Base-by-base conservation (phyloP, 2,888 invertebrate genomes). In the Cerceris rybyensis region DNA sequence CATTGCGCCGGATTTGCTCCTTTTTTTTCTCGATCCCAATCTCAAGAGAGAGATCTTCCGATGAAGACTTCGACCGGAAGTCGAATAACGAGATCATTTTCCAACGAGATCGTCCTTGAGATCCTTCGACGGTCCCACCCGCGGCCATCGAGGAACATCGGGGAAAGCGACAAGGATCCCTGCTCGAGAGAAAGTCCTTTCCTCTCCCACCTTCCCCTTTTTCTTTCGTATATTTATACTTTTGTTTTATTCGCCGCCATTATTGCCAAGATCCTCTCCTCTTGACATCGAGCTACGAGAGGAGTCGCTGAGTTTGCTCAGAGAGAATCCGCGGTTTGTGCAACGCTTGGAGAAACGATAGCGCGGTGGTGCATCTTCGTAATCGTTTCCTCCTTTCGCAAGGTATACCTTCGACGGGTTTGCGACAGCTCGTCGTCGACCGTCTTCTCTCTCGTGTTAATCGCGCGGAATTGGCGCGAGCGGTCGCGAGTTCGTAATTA, bases 331-430 rank as follows among this genome's bases (percentile, higher is more conserved):
- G 50, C 50, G 52, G 85, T 84, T 85, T 76, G 57, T 70, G 83
- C 83, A 70, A 78, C 54, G 17, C 16, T 39, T 70, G 46, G 67
- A 64, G 59, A 72, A 70, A 77, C 75, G 78, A 83, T 82, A 70
- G 49, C 41, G n/a, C 16, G 14, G 46, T 66, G 57, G 78, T 76
- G 84, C 79, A 85, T 86, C 86, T 86, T 78, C 80, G 86, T 90
- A 90, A 89, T 90, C 85, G 86, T 88, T 89, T 90, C 90, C 89
- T 86, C 70, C 75, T 89, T 90, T 89, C 84, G 86, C 82, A 89
- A 89, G 76, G 69, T 49, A n/a, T n/a, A 46, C 70, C 75, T 76
- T 77, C 42, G 28, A 28, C 28, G 28, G 72, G 72, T 73, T 80
- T 70, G 71, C 82, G 69, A 82, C 74, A 77, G 49, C n/a, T 41